These are phyloP conservation scores for Ictalurus furcatus DNA, from an alignment of 2,113 vertebrate genomes.

Conservation along the genomic window DNA sequence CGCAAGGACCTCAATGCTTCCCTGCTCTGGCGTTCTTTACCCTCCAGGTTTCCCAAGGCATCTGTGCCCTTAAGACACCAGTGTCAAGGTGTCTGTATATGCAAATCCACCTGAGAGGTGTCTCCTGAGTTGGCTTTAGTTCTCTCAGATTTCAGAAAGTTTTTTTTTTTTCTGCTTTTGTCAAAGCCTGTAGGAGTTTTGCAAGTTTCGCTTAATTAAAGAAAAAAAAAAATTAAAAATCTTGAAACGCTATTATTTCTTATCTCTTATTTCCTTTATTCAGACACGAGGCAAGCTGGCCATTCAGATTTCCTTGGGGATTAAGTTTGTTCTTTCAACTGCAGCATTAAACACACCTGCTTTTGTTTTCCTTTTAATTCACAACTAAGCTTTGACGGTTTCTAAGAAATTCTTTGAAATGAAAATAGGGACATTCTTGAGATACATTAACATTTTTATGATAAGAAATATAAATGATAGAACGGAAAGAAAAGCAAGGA, in stretches of 20 bases:
- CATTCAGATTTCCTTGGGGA: constrained; percentile 9
- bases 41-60: constrained; percentile 25
- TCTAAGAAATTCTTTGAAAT: neutral
- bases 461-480: neutral
- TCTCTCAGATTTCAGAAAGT: neutral
- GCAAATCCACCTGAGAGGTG: neutral
- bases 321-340: constrained; percentile 12
- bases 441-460: neutral
- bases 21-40: constrained; percentile 5
- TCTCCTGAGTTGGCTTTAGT: neutral
- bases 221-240: too few species aligned
- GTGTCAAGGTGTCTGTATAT: constrained; percentile 19
- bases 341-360: constrained; percentile 19
- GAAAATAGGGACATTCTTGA: neutral
- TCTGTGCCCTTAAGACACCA: constrained; percentile 18
- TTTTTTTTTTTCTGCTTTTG: neutral
- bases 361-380: constrained; percentile 23
- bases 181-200: neutral
- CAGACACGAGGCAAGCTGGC: constrained; percentile 1
- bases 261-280: constrained; percentile 1
- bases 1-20: constrained; percentile 31
- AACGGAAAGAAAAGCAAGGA: neutral
- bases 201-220: neutral
- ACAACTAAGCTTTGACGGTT: constrained; percentile 1
- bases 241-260: neutral